A percentile compares a stretch with the other conserved stretches of the same genome.
Conservation (phyloP, 2,113 vertebrate genomes). For the Siphamia tubifer region DNA sequence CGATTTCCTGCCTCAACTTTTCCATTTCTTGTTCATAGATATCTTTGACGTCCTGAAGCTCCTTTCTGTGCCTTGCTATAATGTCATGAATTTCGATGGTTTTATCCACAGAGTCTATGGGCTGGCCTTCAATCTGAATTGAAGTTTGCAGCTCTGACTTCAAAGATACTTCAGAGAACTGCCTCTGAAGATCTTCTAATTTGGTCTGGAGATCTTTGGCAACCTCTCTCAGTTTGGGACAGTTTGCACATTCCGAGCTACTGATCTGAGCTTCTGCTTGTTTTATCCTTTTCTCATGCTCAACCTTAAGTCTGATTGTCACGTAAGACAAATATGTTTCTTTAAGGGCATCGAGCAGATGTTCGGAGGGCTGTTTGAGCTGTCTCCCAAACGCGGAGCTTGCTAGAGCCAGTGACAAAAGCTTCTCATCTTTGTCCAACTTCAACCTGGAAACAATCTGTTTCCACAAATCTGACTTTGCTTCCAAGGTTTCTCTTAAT, state of each 20-base stretch:
- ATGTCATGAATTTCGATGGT: conserved; percentile 71
- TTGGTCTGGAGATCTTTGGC: conserved; percentile 55
- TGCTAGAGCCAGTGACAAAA: conserved; percentile 54
- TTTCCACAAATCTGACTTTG: conserved; percentile 56
- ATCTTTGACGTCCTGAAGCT: conserved; percentile 74
- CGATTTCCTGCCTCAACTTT: conserved; percentile 65
- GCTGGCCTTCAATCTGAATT: conserved; percentile 70
- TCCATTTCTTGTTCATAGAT: conserved; percentile 67
- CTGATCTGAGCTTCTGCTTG: conserved; percentile 1
- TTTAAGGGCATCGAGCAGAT: conserved; percentile 69
- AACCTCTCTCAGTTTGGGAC: conserved; percentile 62
- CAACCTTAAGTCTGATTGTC: conserved; percentile 57
- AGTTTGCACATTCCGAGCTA: conserved; percentile 53
- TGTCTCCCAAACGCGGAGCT: conserved; percentile 35
- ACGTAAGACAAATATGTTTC: conserved; percentile 69
- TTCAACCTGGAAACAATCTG: conserved; percentile 53
- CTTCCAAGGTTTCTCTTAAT: conserved; percentile 57
- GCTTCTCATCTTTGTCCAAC: conserved; percentile 49
- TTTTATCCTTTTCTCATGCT: conserved; percentile 45
- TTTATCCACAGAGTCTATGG: conserved; percentile 71
- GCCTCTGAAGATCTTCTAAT: conserved; percentile 54
- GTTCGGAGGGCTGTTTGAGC: conserved; percentile 42
- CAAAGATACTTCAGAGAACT: conserved; percentile 15
- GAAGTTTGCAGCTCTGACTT: conserved; percentile 23
- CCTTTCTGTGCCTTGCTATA: conserved; percentile 71